Conservation (phyloP, 2,113 vertebrate species). For the Carassius gibelio region DNA sequence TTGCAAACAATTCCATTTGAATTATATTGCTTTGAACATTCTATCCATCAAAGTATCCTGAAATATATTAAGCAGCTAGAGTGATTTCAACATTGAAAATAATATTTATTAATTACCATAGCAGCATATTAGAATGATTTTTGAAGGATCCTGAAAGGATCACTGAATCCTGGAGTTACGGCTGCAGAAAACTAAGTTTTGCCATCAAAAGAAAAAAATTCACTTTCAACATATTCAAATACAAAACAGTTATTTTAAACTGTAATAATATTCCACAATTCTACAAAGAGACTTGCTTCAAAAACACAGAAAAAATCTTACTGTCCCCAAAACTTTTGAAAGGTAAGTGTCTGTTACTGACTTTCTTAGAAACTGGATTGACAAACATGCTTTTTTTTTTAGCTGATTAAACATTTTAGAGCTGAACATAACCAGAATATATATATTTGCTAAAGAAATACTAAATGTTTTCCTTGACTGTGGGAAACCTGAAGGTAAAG, state of each 20-base stretch:
- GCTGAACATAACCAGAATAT: neutral
- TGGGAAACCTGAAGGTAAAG: neutral
- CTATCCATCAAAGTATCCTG: too few relatives aligned
- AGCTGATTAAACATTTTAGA: too few relatives aligned
- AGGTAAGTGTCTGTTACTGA: too few relatives aligned
- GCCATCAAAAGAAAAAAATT: neutral
- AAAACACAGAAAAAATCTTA: too few relatives aligned
- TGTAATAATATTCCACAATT: neutral
- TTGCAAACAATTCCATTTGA: too few relatives aligned
- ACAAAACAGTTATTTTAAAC: neutral
- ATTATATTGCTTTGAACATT: too few relatives aligned
- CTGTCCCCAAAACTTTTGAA: neutral
- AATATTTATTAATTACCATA: neutral
- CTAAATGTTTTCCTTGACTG: neutral
- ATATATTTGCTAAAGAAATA: neutral
- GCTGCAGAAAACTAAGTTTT: neutral
- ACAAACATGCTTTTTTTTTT: neutral
- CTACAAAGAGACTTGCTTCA: neutral
- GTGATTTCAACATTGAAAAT: too few relatives aligned
- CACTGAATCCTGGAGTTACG: too few relatives aligned
- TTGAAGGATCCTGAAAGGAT: too few relatives aligned
- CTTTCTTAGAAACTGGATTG: neutral
- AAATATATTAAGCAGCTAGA: too few relatives aligned
- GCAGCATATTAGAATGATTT: too few relatives aligned
- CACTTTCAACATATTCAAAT: neutral